Percentiles rank a stretch among this genome's conserved stretches.
Conservation (phyloP, 2,888 invertebrate genomes). For the Masnerella sp. region DNA sequence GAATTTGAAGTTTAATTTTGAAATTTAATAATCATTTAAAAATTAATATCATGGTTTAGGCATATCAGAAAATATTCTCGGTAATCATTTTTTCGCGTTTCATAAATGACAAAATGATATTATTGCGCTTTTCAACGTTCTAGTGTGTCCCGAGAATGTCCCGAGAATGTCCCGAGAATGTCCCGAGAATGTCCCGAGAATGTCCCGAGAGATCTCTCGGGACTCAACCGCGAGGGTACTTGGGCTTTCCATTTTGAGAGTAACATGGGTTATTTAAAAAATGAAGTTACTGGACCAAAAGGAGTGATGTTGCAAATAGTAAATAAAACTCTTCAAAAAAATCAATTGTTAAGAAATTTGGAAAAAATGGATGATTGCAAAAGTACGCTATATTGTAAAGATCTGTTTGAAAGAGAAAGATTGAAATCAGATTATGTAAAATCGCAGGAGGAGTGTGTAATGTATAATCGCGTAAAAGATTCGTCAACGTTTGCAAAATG, state of each 20-base stretch:
- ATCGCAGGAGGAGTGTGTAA: neutral
- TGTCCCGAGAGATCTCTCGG: no score
- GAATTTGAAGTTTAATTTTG: no score
- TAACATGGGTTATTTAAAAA: slow-evolving; percentile 17
- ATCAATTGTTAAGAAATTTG: neutral
- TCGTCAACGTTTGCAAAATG: neutral
- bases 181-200: no score
- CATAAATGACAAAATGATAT: no score
- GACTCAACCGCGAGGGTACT: no score
- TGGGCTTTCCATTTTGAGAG: slow-evolving; percentile 6
- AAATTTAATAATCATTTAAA: no score
- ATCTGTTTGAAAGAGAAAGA: neutral
- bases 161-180: no score
- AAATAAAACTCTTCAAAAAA: slow-evolving; percentile 18
- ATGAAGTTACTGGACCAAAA: slow-evolving; percentile 13
- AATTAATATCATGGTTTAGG: no score
- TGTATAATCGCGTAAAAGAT: neutral
- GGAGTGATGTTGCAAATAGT: slow-evolving; percentile 18
- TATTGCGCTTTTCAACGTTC: no score
- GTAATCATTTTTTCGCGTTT: no score
- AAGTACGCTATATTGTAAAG: slow-evolving; percentile 3
- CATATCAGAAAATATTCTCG: no score
- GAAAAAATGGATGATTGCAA: slow-evolving; percentile 1
- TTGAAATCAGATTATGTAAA: neutral
- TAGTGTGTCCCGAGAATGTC: no score